phyloP scores from a whole-genome alignment of 1,140 invertebrate species.

The Nebria ingens region DNA sequence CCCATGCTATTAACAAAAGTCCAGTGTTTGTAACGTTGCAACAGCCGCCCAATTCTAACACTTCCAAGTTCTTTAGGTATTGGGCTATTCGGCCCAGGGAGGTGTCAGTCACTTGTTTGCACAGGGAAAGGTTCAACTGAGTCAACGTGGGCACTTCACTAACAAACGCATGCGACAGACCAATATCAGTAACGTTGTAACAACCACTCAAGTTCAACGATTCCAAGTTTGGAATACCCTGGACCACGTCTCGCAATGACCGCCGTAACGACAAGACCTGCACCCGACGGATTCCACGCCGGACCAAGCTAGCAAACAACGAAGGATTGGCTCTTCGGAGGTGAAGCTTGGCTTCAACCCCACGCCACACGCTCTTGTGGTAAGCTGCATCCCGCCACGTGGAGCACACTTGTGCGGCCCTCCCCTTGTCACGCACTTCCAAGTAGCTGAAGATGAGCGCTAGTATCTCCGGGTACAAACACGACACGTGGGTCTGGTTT shows the following conservation, averaged over 20 bases:
- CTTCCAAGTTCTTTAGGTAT: conserved; percentile 76
- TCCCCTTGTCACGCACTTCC: conserved; percentile 76
- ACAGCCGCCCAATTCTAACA: conserved; percentile 82
- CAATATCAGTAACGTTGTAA: conserved; percentile 77
- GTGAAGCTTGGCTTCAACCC: conserved; percentile 83
- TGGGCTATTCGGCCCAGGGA: conserved; percentile 74
- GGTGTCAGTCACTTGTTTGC: conserved; percentile 87
- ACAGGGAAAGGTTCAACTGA: conserved; percentile 77
- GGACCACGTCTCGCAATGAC: conserved; percentile 76
- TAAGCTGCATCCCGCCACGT: conserved; percentile 88
- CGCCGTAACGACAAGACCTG: conserved; percentile 79
- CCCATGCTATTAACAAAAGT: conserved; percentile 74
- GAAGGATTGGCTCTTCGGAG: conserved; percentile 70
- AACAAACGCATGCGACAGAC: conserved; percentile 70
- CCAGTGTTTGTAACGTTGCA: conserved; percentile 82
- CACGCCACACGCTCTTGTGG: conserved; percentile 83
- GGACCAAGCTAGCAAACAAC: conserved; percentile 74
- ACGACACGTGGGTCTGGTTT: conserved; percentile 68
- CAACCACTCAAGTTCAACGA: conserved; percentile 86
- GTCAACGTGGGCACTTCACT: conserved; percentile 62
- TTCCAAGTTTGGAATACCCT: conserved; percentile 74
- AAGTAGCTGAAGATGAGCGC: conserved; percentile 86
- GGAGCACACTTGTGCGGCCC: conserved; percentile 81
- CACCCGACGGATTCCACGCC: conserved; percentile 75
- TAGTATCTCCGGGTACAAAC: conserved; percentile 84